phyloP scores from a whole-genome alignment of 2,888 invertebrate genomes.

The Stegana nigrithorax region DNA sequence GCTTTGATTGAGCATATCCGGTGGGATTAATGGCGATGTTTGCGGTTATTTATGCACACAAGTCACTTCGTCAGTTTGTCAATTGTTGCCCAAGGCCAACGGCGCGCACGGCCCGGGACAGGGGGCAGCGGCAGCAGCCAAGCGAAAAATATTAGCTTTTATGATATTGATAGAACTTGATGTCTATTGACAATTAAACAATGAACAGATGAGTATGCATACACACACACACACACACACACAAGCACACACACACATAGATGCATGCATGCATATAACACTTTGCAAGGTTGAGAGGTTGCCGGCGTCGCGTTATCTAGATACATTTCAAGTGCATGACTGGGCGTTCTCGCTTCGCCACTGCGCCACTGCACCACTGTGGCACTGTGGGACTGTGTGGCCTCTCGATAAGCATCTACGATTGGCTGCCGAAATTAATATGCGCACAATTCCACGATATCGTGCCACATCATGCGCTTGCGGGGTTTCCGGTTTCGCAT shows the following conservation, averaged over 20 bases:
- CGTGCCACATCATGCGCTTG: conserved; percentile 10
- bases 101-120: too few species aligned
- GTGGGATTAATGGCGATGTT: conserved; percentile 61
- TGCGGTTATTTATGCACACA: conserved; percentile 43
- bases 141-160: conserved; percentile 65
- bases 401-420: conserved; percentile 35
- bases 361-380: conserved; percentile 43
- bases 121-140: too few species aligned
- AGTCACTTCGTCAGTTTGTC: conserved; percentile 38
- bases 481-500: not conserved
- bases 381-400: not conserved
- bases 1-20: conserved; percentile 68
- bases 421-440: conserved; percentile 43
- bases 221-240: conserved; percentile 1
- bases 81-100: too few species aligned
- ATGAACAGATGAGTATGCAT: conserved; percentile 30
- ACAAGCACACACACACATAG: conserved; percentile 17
- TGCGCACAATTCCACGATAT: conserved; percentile 25
- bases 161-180: conserved; percentile 64
- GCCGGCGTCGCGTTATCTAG: conserved; percentile 19
- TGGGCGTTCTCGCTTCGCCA: not conserved
- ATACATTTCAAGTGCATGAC: not conserved
- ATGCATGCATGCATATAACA: too few species aligned
- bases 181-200: conserved; percentile 67
- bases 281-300: conserved; percentile 32